Conservation (phyloP, 2,888 invertebrate genomes). For the Meandrusa payeni region DNA sequence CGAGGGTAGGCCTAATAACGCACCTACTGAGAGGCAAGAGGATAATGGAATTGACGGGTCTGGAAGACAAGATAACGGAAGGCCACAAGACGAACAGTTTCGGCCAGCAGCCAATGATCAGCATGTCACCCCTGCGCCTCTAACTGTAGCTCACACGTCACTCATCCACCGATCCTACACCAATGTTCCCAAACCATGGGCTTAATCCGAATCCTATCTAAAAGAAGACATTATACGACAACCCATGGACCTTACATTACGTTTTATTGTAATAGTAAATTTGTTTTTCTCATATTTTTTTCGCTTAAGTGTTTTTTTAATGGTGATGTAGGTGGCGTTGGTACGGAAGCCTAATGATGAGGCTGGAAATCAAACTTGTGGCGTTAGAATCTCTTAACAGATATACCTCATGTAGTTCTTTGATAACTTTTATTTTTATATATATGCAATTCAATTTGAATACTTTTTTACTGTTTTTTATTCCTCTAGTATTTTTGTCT, state of each 20-base stretch:
- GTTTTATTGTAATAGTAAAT: too few species aligned
- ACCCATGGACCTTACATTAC: neutral
- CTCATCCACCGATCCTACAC: conserved; percentile 12
- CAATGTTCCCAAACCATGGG: conserved; percentile 13
- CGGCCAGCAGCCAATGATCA: neutral
- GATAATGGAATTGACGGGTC: conserved; percentile 1
- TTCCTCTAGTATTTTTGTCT: too few species aligned
- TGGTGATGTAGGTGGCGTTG: neutral
- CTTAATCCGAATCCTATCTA: neutral
- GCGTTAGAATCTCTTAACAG: neutral
- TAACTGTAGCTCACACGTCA: conserved; percentile 6
- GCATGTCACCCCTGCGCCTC: conserved; percentile 7
- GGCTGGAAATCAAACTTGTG: neutral
- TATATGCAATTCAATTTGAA: conserved; percentile 3
- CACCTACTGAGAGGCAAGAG: conserved; percentile 3
- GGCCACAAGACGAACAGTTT: conserved; percentile 11
- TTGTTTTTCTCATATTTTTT: neutral
- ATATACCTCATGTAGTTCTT: conserved; percentile 16
- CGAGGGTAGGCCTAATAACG: conserved; percentile 10
- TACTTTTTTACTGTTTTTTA: too few species aligned
- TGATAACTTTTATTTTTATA: neutral
- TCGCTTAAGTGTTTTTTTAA: neutral
- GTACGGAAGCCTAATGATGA: neutral
- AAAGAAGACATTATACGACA: neutral
- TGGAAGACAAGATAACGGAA: conserved; percentile 3